Evolutionary conservation across 2,113 vertebrate species (phyloP), one percentile per base, ranked within the genome.

Genomic region (Anas platyrhynchos): DNA sequence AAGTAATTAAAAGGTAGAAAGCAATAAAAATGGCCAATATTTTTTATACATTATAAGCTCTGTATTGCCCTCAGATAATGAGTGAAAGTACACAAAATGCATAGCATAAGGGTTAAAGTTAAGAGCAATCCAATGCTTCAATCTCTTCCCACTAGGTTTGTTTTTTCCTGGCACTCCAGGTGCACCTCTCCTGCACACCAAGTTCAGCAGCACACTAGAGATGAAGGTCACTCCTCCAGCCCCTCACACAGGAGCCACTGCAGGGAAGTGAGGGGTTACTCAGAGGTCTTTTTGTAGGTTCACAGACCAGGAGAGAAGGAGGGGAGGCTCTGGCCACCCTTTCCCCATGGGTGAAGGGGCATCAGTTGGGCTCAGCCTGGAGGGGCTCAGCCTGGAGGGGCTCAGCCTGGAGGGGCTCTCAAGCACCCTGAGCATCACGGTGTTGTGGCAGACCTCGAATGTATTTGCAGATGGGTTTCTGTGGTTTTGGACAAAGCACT

Each of bases 61-160:
- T 31, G 16, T 15, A 11, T 43, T 25, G 32, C 41, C 13, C 74
- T n/a, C 41, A 38, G 71, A 44, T 5, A 55, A 29, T 2, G 58
- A 3, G 69, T 11, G 18, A 52, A 87, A 62, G 7, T 16, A 11
- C 1, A 1, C 52, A 44, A 85, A 66, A 36, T 4, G 16, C 11
- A 54, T 4, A 74, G 48, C 15, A 9, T 7, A 67, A 29, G 15
- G 25, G 16, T 50, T 50, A 44, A 76, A 63, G 15, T 48, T 25
- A 16, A 50, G 54, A 58, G 36, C 38, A 14, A 6, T 26, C 21
- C 3, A 1, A 56, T 0, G 2, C 8, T n/a, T 41, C 48, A n/a
- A 11, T 9, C 43, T 16, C 46, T 41, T 34, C 17, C 46, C 38
- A 38, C 38, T 38, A 41, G 21, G 55, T 62, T 13, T 62, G 22